Base-by-base conservation (phyloP, 2,888 invertebrate species). In the Meloe dianella region DNA sequence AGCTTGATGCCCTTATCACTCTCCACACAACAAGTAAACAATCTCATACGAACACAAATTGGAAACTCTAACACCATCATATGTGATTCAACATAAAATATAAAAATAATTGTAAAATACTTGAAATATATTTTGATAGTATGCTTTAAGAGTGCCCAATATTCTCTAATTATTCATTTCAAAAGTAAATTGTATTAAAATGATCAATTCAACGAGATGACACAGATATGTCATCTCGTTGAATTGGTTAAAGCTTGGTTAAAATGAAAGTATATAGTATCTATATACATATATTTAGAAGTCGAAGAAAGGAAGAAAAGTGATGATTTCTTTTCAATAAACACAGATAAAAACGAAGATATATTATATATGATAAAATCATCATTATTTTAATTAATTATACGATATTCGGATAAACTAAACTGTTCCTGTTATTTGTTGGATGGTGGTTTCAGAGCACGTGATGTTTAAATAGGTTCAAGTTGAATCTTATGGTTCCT, bases 1-100 rank as follows among this genome's bases (percentile, higher is more conserved):
- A 69, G 69, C 62, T 60, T 60, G 30, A 72, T 75, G 75, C 75
- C 75, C 73, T 72, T n/a, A n/a, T n/a, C n/a, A 67, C 66, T 69
- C 67, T 68, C 54, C 12, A 51, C 66, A 68, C 41, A n/a, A 67
- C 67, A 60, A 65, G 51, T 60, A 63, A 68, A 68, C 65, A 65
- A 68, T 32, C 65, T 65, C 58, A 66, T 57, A 14, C 41, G 32
- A 63, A 61, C 61, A 61, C 29, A 67, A 61, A 63, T 67, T 63
- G 64, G 63, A 60, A 57, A 56, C 62, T 20, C 20, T 8, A 47
- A 47, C 4, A 47, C 20, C 20, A 7, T 7, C 8, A 17, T 1
- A 17, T 41, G 6, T 17, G 10, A 41, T 41, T 41, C n/a, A n/a
- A n/a, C n/a, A n/a, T 8, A n/a, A 41, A 30, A 30, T 8, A 30